Evolutionary conservation across 2,113 vertebrate genomes (phyloP), one percentile per base, ranked within the genome.

Genomic region (Prietella phreatophila): DNA sequence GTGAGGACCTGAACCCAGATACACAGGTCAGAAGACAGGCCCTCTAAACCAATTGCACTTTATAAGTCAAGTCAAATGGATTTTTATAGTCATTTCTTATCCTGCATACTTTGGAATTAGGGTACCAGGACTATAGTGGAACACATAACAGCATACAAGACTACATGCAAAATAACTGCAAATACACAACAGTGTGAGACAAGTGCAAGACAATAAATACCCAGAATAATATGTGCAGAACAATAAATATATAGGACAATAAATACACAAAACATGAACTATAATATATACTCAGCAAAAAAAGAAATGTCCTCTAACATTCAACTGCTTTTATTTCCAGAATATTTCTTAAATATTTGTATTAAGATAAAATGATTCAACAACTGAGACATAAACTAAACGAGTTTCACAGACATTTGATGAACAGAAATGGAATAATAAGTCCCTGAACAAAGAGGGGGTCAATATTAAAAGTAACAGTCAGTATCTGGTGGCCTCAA

Each of bases 1-100:
- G 94, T 90, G 91, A 94, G 0, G 92, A 95, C 89, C 93, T 95
- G 60, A 91, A 86, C 9, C 79, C 90, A 1, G 92, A 91, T 47
- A 90, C 88, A 20, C 73, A 92, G 91, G 94, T 95, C 80, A 87
- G 56, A 27, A 27, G 11, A 82, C 5, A 22, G 13, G n/a, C 8
- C n/a, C 5, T 61, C 7, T 56, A 0, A 69, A 42, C 76, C 22
- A 86, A 50, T 78, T 20, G 30, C 22, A 78, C 75, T 56, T 55
- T 27, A 14, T 13, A 53, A 27, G 42, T 15, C 25, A 78, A 80
- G 2, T 39, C 17, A 76, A 75, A 11, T 53, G 76, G 9, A 7
- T 19, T 82, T 82, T 39, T 60, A 82, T 6, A 60, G 33, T n/a
- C 25, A 19, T 80, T 20, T 11, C 56, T 56, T 78, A 50, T 25